Percentiles rank a stretch among this genome's conserved stretches.
phyloP scores from a whole-genome alignment of 2,888 invertebrate genomes.

The Liposcelis brunnea region DNA sequence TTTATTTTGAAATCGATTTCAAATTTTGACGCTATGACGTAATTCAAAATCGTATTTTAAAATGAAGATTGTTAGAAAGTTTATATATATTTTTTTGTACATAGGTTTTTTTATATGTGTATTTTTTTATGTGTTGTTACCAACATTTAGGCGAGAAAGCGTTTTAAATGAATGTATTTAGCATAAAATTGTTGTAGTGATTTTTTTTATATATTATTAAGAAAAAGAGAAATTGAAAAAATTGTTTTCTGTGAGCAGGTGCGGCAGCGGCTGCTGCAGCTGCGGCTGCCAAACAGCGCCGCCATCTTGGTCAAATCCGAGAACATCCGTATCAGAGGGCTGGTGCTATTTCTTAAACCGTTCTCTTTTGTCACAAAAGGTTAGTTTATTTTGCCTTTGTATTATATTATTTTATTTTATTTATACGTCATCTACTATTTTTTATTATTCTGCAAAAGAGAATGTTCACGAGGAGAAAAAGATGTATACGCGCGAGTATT shows the following conservation, averaged over 20 bases:
- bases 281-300: conserved; percentile 60
- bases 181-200: conserved; percentile 5
- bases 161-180: no score
- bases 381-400: conserved; percentile 13
- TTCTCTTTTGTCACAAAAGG: conserved; percentile 15
- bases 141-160: no score
- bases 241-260: conserved; percentile 9
- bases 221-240: background rate
- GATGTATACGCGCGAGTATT: no score
- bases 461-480: no score
- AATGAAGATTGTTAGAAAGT: background rate
- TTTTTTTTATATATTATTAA: conserved; percentile 1
- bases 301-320: conserved; percentile 74
- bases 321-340: conserved; percentile 98
- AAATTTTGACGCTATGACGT: no score
- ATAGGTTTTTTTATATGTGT: conserved; percentile 7
- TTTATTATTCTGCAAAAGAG: no score
- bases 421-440: no score
- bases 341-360: conserved; percentile 51
- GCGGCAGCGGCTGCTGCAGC: conserved; percentile 76
- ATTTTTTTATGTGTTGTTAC: conserved; percentile 2
- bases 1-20: no score
- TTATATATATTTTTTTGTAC: conserved; percentile 6
- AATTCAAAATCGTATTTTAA: no score
- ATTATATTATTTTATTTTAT: no score